Percentiles rank a stretch among this genome's conserved stretches.
Evolutionary conservation across 2,888 invertebrate genomes (phyloP).

Genomic region (Leptinotarsa haldemani): DNA sequence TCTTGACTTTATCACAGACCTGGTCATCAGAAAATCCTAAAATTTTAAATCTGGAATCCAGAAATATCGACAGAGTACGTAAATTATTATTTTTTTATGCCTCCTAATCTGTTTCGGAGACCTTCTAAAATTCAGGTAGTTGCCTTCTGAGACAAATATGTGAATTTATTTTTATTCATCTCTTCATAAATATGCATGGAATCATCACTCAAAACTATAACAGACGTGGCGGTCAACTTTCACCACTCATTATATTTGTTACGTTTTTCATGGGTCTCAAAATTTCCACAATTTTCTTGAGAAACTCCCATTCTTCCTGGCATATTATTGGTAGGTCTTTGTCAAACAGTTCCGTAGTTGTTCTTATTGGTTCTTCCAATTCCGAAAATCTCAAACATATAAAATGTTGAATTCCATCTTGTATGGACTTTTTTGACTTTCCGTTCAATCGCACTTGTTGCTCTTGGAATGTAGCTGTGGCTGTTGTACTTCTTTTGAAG

Average conservation of each 20-base stretch:
- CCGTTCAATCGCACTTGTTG: background rate
- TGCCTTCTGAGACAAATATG: slow-evolving; percentile 1
- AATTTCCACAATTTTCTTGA: too few relatives aligned
- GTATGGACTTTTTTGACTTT: slow-evolving; percentile 25
- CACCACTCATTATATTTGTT: too few relatives aligned
- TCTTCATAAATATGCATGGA: slow-evolving; percentile 28
- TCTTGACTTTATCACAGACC: too few relatives aligned
- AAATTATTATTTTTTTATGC: slow-evolving; percentile 42
- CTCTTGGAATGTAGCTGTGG: too few relatives aligned
- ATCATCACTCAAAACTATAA: slow-evolving; percentile 29
- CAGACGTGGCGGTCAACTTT: slow-evolving; percentile 45
- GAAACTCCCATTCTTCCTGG: too few relatives aligned
- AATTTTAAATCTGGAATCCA: too few relatives aligned
- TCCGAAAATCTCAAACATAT: slow-evolving; percentile 46
- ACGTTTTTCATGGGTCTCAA: too few relatives aligned
- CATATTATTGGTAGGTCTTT: too few relatives aligned
- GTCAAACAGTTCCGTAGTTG: slow-evolving; percentile 39
- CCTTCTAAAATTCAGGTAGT: slow-evolving; percentile 28
- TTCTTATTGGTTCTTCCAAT: slow-evolving; percentile 41
- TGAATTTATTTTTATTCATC: background rate
- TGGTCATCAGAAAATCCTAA: too few relatives aligned
- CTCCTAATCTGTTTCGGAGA: slow-evolving; percentile 35
- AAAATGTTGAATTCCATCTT: slow-evolving; percentile 32
- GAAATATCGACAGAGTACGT: too few relatives aligned
- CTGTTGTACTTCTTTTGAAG: too few relatives aligned